phyloP scores from a whole-genome alignment of 2,113 vertebrate species.

The Pseudonaja textilis region DNA sequence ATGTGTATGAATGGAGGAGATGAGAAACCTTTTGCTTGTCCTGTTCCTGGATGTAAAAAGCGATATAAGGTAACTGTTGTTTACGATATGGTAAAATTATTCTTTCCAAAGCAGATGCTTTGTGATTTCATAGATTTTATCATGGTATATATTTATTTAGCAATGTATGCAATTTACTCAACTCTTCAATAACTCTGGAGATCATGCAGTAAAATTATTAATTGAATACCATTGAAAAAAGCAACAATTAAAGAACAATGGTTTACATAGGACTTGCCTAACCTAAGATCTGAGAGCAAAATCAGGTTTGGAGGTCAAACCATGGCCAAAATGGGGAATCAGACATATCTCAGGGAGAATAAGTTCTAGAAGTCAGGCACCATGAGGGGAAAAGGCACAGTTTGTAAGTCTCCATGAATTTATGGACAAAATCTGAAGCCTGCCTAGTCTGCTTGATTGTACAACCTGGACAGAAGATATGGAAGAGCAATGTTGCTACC shows the following conservation, averaged over 20 bases:
- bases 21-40: slow-evolving; percentile 97
- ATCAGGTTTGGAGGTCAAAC: background rate
- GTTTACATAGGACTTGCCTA: background rate
- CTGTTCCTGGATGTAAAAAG: slow-evolving; percentile 97
- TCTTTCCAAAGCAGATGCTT: background rate
- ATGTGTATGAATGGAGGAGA: slow-evolving; percentile 99
- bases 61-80: slow-evolving; percentile 87
- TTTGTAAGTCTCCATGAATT: background rate
- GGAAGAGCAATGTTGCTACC: background rate
- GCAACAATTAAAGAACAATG: background rate
- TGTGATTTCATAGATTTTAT: background rate
- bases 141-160: background rate
- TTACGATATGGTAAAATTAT: background rate
- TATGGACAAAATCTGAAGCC: background rate
- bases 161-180: background rate
- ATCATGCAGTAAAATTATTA: background rate
- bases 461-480: background rate
- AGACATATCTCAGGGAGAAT: background rate
- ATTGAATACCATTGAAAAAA: background rate
- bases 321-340: background rate
- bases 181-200: background rate
- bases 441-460: background rate
- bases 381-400: background rate
- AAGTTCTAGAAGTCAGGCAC: background rate
- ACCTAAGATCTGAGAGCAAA: background rate